Percentiles rank a stretch among this genome's conserved stretches.
These are phyloP conservation scores for Embiotoca jacksoni DNA, from an alignment of 2,113 vertebrate species.

Conservation along the genomic window DNA sequence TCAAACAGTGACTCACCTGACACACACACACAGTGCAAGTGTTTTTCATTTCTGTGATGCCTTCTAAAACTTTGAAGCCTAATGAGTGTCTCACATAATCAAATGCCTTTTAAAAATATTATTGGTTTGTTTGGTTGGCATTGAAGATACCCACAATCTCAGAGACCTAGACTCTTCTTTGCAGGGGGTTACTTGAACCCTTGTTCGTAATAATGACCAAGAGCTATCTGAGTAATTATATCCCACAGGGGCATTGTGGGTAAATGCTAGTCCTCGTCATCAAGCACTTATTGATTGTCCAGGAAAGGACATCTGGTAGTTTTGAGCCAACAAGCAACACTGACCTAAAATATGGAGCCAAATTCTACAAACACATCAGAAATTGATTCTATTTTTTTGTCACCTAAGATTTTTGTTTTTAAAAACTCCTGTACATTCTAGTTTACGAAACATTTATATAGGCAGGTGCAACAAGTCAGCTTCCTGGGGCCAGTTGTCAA, in stretches of 20 bases:
- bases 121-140: neutral
- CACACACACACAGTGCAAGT: neutral
- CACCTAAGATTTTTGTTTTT: neutral
- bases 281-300: neutral
- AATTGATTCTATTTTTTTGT: neutral
- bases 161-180: neutral
- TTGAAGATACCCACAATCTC: neutral
- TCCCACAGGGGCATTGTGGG: neutral
- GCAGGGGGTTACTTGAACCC: neutral
- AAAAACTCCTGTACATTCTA: neutral
- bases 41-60: neutral
- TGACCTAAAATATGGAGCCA: neutral
- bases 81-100: neutral
- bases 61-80: neutral
- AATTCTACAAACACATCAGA: neutral
- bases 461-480: neutral
- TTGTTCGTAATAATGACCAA: neutral
- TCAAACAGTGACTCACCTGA: constrained; percentile 48
- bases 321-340: neutral
- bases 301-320: neutral
- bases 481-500: neutral
- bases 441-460: neutral
- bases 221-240: neutral
- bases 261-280: constrained; percentile 3
- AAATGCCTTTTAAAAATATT: neutral